phyloP scores from a whole-genome alignment of 2,797 vertebrate species.

The Eptatretus atami region DNA sequence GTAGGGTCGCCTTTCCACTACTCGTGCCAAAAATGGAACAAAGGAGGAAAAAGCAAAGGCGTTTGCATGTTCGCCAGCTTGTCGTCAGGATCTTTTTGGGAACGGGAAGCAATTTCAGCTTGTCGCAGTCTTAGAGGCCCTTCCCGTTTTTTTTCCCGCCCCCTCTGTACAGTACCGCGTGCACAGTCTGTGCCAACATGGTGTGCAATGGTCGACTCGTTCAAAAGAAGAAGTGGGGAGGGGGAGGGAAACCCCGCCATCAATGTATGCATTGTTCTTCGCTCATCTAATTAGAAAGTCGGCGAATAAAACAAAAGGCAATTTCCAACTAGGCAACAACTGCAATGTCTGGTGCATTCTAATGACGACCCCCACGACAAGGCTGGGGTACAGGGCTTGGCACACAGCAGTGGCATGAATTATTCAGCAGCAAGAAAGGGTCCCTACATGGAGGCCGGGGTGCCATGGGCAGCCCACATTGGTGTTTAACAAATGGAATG shows the following conservation, averaged over 20 bases:
- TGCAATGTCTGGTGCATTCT: slow-evolving; percentile 5
- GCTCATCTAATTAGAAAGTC: slow-evolving; percentile 5
- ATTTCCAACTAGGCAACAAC: slow-evolving; percentile 5
- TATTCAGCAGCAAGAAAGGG: no score
- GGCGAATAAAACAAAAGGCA: slow-evolving; percentile 5
- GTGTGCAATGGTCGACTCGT: neutral
- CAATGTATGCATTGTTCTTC: slow-evolving; percentile 4
- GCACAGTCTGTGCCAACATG: neutral
- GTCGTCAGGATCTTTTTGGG: neutral
- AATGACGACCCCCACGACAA: neutral
- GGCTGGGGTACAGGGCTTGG: no score
- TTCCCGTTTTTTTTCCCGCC: neutral
- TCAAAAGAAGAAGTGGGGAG: neutral
- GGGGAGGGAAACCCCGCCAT: neutral
- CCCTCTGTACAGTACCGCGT: slow-evolving; percentile 1
- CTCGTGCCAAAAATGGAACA: no score
- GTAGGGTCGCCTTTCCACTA: no score
- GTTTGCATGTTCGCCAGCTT: no score
- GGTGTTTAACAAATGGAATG: no score
- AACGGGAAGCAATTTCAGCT: neutral
- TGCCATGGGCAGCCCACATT: no score
- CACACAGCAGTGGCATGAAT: no score
- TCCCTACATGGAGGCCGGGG: no score
- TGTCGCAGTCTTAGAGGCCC: neutral
- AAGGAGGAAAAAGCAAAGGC: no score